A percentile compares a stretch with the other conserved stretches of the same genome.
These are phyloP conservation scores for Bufo bufo DNA, from an alignment of 2,113 vertebrate species.

Conservation along the genomic window DNA sequence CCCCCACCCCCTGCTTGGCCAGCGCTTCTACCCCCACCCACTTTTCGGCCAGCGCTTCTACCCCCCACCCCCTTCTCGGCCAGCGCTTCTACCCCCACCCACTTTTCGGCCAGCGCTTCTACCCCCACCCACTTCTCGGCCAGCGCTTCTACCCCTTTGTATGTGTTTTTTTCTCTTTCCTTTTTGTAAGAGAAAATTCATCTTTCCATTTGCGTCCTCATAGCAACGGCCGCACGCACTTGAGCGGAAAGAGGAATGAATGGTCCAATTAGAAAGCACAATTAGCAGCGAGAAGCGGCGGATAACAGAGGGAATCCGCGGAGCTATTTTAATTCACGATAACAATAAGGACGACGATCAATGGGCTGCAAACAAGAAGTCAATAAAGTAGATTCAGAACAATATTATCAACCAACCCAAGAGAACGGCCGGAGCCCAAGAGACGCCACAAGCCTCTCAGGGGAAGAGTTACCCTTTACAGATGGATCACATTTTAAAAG, in stretches of 20 bases:
- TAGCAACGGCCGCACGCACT: slow-evolving; percentile 16
- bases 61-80: too few relatives aligned
- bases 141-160: too few relatives aligned
- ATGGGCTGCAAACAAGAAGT: slow-evolving; percentile 10
- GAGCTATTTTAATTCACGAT: slow-evolving; percentile 7
- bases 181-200: slow-evolving; percentile 2
- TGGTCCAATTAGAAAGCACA: slow-evolving; percentile 22
- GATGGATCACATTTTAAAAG: too few relatives aligned
- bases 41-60: too few relatives aligned
- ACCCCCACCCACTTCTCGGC: too few relatives aligned
- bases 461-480: too few relatives aligned
- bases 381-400: background rate
- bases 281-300: slow-evolving; percentile 21
- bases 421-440: background rate
- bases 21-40: too few relatives aligned
- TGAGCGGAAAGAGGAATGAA: slow-evolving; percentile 4
- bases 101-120: too few relatives aligned
- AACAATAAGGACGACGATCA: background rate
- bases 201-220: slow-evolving; percentile 17
- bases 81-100: too few relatives aligned
- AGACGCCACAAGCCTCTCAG: background rate
- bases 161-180: background rate
- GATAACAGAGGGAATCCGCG: slow-evolving; percentile 6
- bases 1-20: too few relatives aligned
- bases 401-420: background rate